Base-by-base conservation (phyloP, 2,797 vertebrate species). In the Eulemur mongoz region DNA sequence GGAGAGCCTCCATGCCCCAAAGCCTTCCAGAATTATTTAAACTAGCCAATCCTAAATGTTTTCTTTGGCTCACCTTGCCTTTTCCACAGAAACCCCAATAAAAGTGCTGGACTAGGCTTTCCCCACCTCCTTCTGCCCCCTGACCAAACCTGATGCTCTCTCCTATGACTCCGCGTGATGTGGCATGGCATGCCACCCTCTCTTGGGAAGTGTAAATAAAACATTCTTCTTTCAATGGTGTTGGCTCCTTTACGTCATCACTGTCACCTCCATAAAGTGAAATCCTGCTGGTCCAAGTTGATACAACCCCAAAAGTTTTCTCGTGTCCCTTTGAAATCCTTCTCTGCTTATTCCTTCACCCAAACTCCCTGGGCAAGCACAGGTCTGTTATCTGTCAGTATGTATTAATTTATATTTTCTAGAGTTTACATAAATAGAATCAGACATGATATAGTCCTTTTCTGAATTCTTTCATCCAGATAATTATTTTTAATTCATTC, bases 401-500 rank as follows among this genome's bases (percentile, higher is more conserved):
- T 18, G 82, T 48, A n/a, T 70, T n/a, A 78, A 91, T 91, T 91
- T 79, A 72, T 18, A 67, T 61, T 85, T 48, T 75, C 40, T 45
- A 86, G 32, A 76, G 73, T 93, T 83, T 90, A 79, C 22, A 25
- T 57, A 88, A 59, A n/a, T 50, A 63, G 11, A 76, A 78, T 69
- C 22, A 84, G 59, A 80, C 9, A 50, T 43, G 75, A 59, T n/a
- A 12, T 30, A 54, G 23, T 61, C 10, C 18, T 76, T 88, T 67
- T 57, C 27, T 85, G 17, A 80, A 67, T 70, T 84, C 45, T 92
- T 92, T 52, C 20, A 87, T 40, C 45, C 32, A 84, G 50, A 48
- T 94, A 80, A 82, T 79, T 61, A 54, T 82, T 95, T 59, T n/a
- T 5, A 92, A 52, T 88, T 86, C 20, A 63, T 83, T 85, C 35